Evolutionary conservation across 30 jellyfish, hydroid and myxozoan genomes (phyloP), one percentile per base, ranked within the genome.

Genomic region (Catostylus mosaicus): DNA sequence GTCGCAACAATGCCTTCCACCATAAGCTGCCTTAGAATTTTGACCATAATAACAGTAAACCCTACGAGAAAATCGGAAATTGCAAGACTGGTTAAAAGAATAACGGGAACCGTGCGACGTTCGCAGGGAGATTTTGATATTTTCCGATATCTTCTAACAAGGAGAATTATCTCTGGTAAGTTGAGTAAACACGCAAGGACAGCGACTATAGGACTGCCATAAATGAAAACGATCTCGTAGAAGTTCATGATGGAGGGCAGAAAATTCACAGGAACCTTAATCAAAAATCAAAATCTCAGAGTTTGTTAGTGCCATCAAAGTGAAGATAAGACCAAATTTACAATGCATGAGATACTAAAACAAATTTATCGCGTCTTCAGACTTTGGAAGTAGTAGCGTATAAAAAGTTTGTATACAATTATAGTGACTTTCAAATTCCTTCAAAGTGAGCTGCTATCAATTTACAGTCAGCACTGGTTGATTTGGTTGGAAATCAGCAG

Each of bases 171-270:
- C 60, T 85, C 89, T 38, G 84, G 74, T 23, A 85, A 32, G 43
- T 85, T 85, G 51, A 85, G 73, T 16, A 85, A 5, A 68, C 95
- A 85, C 0, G 82, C 82, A 8, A 85, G 36, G 5, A 47, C 89
- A 18, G 95, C 95, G 48, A 85, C 64, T n/a, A 70, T 67, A 4
- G 95, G 88, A 62, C 83, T 70, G 31, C 95, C 95, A 43, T 85
- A 85, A 0, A 16, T n/a, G 78, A 73, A 85, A 62, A 85, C 34
- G 7, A 43, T 36, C 16, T 8, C 30, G 54, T 32, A 38, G 75
- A 73, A 85, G 32, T 36, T 35, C 95, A 85, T 85, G 62, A 50
- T 50, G n/a, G n/a, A n/a, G n/a, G n/a, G n/a, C n/a, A n/a, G n/a
- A n/a, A n/a, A n/a, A n/a, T n/a, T n/a, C n/a, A n/a, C n/a, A n/a